phyloP scores from a whole-genome alignment of 2,888 invertebrate genomes.

The Pilophorus perplexus region DNA sequence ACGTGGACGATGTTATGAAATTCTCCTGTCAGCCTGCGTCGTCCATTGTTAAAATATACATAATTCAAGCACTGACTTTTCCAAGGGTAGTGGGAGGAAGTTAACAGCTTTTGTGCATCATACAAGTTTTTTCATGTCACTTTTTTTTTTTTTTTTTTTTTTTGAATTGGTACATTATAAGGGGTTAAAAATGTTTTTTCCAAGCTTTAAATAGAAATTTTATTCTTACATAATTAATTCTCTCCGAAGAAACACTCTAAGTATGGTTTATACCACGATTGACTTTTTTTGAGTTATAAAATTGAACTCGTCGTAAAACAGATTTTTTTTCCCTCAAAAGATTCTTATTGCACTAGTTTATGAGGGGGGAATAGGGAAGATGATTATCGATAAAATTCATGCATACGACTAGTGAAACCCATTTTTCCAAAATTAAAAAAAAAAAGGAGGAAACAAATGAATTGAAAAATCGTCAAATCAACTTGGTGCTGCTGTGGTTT shows the following conservation, averaged over 20 bases:
- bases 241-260: no score
- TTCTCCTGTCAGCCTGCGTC: no score
- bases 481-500: no score
- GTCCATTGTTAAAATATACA: no score
- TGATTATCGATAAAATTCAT: neutral
- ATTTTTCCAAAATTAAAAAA: no score
- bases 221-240: neutral
- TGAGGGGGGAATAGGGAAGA: neutral
- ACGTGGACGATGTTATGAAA: no score
- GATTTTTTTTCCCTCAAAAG: neutral
- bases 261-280: neutral
- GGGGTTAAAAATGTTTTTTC: neutral
- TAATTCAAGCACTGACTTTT: neutral
- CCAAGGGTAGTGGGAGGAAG: neutral
- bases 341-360: conserved; percentile 31
- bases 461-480: no score
- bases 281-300: neutral
- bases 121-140: neutral
- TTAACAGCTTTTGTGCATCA: neutral
- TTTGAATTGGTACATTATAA: neutral
- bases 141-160: neutral
- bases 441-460: no score
- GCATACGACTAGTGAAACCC: neutral
- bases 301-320: neutral
- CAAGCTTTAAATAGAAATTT: neutral